Evolutionary conservation across 2,888 invertebrate species (phyloP).

Genomic region (Hermodice carunculata): DNA sequence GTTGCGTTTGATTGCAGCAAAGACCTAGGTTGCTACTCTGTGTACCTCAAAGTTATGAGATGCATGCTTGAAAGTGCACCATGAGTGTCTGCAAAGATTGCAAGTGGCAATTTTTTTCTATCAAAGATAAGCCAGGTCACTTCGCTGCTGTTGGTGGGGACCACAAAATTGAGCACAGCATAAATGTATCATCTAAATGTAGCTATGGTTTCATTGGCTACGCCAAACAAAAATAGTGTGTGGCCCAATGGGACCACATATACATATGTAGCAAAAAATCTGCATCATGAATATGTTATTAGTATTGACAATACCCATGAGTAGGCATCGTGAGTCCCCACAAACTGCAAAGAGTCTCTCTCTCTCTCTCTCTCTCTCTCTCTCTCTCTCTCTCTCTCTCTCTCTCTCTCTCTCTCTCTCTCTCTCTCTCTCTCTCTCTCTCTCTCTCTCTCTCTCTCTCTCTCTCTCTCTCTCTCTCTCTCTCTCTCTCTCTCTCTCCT

Average conservation of each 20-base stretch:
- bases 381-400: too few species aligned
- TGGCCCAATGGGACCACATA: constrained; percentile 10
- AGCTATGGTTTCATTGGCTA: constrained; percentile 15
- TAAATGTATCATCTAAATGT: constrained; percentile 8
- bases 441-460: too few species aligned
- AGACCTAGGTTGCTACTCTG: constrained; percentile 6
- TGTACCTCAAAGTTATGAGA: constrained; percentile 14
- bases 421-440: too few species aligned
- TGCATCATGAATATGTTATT: constrained; percentile 6
- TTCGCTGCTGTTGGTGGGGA: constrained; percentile 20
- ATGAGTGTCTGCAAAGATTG: constrained; percentile 10
- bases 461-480: too few species aligned
- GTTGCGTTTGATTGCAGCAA: constrained; percentile 15
- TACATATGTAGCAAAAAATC: constrained; percentile 7
- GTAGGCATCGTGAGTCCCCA: neutral
- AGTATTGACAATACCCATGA: constrained; percentile 6
- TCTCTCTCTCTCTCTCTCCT: too few species aligned
- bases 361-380: too few species aligned
- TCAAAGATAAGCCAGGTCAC: constrained; percentile 13
- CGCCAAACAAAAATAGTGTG: constrained; percentile 12
- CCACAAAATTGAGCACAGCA: constrained; percentile 14
- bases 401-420: too few species aligned
- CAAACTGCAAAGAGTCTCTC: constrained; percentile 7
- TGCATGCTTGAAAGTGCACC: constrained; percentile 17
- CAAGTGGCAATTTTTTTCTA: constrained; percentile 7